A percentile compares a stretch with the other conserved stretches of the same genome.
Evolutionary conservation across 2,113 vertebrate species (phyloP).

Genomic region (Engystomops pustulosus): DNA sequence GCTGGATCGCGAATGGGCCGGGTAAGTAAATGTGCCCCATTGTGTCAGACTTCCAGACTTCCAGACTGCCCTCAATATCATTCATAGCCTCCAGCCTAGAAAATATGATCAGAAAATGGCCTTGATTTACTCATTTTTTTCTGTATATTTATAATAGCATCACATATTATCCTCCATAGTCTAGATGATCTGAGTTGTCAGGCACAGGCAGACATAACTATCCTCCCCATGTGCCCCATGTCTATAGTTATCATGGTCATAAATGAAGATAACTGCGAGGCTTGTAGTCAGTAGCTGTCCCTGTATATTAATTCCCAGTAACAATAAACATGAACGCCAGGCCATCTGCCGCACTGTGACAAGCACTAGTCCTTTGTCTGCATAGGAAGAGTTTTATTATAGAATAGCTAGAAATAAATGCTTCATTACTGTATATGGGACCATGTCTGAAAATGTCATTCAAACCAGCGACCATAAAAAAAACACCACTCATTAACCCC

Average conservation of each 20-base stretch:
- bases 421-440: background rate
- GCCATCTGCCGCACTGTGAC: background rate
- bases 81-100: too few species aligned
- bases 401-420: background rate
- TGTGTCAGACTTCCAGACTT: too few species aligned
- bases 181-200: background rate
- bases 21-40: too few species aligned
- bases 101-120: too few species aligned
- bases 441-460: background rate
- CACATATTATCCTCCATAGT: conserved; percentile 3
- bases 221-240: background rate
- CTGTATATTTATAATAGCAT: too few species aligned
- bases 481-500: too few species aligned
- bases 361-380: background rate
- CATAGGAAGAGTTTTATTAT: background rate
- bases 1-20: too few species aligned
- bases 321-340: background rate
- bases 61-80: too few species aligned
- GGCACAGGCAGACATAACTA: background rate
- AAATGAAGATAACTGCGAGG: background rate
- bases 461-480: background rate
- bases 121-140: too few species aligned
- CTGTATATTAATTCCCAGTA: background rate
- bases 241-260: background rate
- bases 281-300: background rate